Evolutionary conservation across 2,888 invertebrate genomes (phyloP).

Genomic region (Hanleya hanleyi): DNA sequence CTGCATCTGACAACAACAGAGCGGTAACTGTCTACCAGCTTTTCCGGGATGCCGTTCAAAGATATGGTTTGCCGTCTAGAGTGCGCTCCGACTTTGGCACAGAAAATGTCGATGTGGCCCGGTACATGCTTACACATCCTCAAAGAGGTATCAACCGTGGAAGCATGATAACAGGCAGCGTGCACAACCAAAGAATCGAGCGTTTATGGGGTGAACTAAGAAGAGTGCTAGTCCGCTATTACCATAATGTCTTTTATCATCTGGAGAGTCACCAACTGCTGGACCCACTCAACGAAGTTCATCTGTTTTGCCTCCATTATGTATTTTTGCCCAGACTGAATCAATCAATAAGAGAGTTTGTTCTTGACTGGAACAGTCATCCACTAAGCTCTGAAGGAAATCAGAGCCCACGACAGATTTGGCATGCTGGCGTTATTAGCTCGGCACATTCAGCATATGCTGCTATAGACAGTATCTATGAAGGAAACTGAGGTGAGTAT

Average conservation of each 20-base stretch:
- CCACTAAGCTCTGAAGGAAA: neutral
- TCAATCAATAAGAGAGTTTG: neutral
- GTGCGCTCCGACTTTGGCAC: constrained; percentile 26
- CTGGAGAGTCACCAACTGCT: neutral
- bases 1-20: constrained; percentile 15
- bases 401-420: neutral
- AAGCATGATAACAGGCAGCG: constrained; percentile 26
- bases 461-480: too few species aligned
- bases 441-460: too few species aligned
- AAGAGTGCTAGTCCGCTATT: neutral
- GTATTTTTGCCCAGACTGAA: neutral
- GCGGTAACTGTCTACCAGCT: constrained; percentile 22
- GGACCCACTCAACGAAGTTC: neutral
- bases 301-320: neutral
- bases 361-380: neutral
- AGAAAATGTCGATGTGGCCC: constrained; percentile 29
- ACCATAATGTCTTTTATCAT: neutral
- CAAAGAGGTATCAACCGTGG: constrained; percentile 12
- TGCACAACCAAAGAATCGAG: constrained; percentile 32
- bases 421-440: too few species aligned
- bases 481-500: too few species aligned
- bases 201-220: constrained; percentile 32
- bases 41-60: constrained; percentile 19
- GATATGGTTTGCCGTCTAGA: constrained; percentile 26
- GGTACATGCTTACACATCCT: constrained; percentile 21